phyloP scores from a whole-genome alignment of 2,113 vertebrate species.

The Callionymus lyra region DNA sequence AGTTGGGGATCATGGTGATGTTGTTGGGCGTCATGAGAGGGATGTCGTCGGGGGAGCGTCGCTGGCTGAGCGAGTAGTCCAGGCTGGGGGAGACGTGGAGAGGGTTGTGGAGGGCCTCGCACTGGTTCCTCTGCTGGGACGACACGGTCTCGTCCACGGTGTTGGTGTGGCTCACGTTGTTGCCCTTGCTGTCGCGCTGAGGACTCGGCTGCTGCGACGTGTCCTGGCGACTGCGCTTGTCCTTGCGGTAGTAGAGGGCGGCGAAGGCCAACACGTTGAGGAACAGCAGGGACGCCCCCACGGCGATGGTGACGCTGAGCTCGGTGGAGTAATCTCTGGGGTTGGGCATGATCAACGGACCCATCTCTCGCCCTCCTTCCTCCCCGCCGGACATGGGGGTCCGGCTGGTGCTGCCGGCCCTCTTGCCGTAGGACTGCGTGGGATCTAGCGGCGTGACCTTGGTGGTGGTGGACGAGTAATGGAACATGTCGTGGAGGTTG shows the following conservation, averaged over 20 bases:
- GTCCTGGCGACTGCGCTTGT: slow-evolving; percentile 81
- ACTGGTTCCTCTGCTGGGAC: slow-evolving; percentile 80
- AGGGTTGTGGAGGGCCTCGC: slow-evolving; percentile 77
- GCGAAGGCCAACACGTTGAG: slow-evolving; percentile 96
- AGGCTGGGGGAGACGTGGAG: slow-evolving; percentile 77
- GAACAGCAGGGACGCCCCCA: slow-evolving; percentile 93
- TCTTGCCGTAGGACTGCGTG: slow-evolving; percentile 83
- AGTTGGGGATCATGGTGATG: slow-evolving; percentile 98
- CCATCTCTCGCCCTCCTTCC: slow-evolving; percentile 73
- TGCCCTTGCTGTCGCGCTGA: slow-evolving; percentile 71
- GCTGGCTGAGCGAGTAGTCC: slow-evolving; percentile 87
- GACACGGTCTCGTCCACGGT: slow-evolving; percentile 79
- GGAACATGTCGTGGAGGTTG: slow-evolving; percentile 97
- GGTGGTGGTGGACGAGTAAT: slow-evolving; percentile 94
- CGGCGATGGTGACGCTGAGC: slow-evolving; percentile 95
- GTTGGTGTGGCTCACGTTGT: slow-evolving; percentile 72
- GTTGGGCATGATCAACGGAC: slow-evolving; percentile 87
- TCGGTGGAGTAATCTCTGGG: slow-evolving; percentile 96
- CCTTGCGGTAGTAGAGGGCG: slow-evolving; percentile 96
- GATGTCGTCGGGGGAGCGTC: slow-evolving; percentile 92
- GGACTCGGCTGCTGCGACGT: slow-evolving; percentile 84
- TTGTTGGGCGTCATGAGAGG: slow-evolving; percentile 87
- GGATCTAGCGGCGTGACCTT: slow-evolving; percentile 89
- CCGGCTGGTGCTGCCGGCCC: slow-evolving; percentile 75
- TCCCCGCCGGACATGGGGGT: slow-evolving; percentile 76